Evolutionary conservation across 2,888 invertebrate species (phyloP), one percentile per base, ranked within the genome.

Genomic region (Hydriomena furcata): DNA sequence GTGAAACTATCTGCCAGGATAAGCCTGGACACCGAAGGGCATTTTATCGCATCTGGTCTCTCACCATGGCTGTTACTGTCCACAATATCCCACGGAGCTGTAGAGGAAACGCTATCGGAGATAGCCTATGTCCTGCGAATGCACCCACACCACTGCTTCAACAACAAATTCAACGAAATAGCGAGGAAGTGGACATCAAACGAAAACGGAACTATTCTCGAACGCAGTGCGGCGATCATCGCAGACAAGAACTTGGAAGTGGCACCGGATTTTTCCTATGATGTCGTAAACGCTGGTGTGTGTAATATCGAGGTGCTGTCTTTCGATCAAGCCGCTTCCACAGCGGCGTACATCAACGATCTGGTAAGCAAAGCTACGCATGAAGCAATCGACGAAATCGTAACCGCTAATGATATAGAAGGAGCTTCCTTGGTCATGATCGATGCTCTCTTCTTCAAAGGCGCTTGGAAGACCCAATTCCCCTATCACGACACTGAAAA

Each of bases 371-470:
- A 48, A 30, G 70, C 70, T 0, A 88, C 88, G 0, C 76, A 83
- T 7, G 78, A 79, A 25, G 68, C 71, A 1, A 79, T 88, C 1
- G 73, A 79, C 1, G 82, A 87, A 5, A 71, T 87, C 0, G 75
- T 88, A 0, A 61, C 71, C 0, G 63, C 85, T 0, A 61, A 48
- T 2, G 88, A 88, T 38, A 49, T 89, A 7, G 64, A 71, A 3
- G 68, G 68, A 0, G 69, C 75, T 0, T 47, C 59, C 0, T 28
- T 84, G 0, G 56, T 85, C 1, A 66, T 86, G 43, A 62, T 86
- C 3, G 89, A 89, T 40, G 82, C 82, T 1, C 46, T 88, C 25
- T 84, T 77, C 50, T 89, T 88, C 60, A 84, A 82, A 65, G 86
- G 85, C 0, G 41, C 63, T 1, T 90, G 89, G 89, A 66, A 68